Percentiles rank a stretch among this genome's conserved stretches.
phyloP scores from a whole-genome alignment of 2,113 vertebrate species.

The Promerops cafer region DNA sequence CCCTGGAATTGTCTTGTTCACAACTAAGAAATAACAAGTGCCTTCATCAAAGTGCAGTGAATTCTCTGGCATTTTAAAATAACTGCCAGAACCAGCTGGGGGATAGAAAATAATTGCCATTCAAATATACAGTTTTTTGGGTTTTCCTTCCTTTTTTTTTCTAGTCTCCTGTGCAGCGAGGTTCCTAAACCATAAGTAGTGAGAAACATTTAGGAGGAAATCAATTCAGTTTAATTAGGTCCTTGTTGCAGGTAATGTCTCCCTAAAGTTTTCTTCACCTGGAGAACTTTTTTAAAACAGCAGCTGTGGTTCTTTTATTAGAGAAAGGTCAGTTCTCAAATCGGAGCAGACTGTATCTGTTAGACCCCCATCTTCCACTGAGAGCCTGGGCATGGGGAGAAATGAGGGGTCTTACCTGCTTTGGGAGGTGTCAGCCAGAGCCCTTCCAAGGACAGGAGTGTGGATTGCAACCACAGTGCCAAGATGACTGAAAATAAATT shows the following conservation, averaged over 20 bases:
- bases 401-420: fast-evolving
- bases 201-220: not conserved
- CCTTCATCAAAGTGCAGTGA: not conserved
- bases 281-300: not conserved
- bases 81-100: not conserved
- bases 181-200: not conserved
- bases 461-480: too few relatives aligned
- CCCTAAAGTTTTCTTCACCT: not conserved
- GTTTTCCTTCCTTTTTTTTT: not conserved
- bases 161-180: not conserved
- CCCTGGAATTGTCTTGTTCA: not conserved
- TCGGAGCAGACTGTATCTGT: fast-evolving
- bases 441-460: not conserved
- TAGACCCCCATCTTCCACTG: not conserved
- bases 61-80: conserved; percentile 22
- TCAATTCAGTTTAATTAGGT: not conserved
- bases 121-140: not conserved
- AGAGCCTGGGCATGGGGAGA: not conserved
- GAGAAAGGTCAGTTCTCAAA: not conserved
- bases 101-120: conserved; percentile 2
- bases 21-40: not conserved
- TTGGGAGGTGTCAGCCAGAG: not conserved
- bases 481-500: not conserved
- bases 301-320: not conserved
- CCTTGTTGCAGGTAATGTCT: not conserved